Evolutionary conservation across 2,888 invertebrate species (phyloP), one percentile per base, ranked within the genome.

Genomic region (Girardia tigrina): DNA sequence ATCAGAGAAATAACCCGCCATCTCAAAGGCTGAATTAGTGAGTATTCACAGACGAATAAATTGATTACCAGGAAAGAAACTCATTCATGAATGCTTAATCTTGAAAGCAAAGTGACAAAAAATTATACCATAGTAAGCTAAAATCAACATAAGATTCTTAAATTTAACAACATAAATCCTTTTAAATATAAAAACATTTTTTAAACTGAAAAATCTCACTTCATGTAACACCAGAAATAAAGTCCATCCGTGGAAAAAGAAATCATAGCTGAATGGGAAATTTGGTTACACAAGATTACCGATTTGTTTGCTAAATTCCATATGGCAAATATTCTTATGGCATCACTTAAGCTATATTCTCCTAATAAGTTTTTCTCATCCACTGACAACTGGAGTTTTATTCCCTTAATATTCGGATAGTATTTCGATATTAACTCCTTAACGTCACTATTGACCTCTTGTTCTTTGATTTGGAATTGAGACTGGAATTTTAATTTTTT

Each of bases 321-420:
- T 1, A 75, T 56, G 16, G 27, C 8, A 28, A 28, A 20, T 23
- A 77, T 20, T 1, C 20, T 28, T 16, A 36, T 75, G 14, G 75
- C 36, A 26, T 75, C 76, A 28, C 29, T 76, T 23, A 75, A 42
- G 42, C 76, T 75, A 74, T 76, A 75, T 26, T 75, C 76, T 76
- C 36, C 75, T 27, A 75, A 76, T 2, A 75, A n/a, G 28, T 29
- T 29, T 28, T 75, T 75, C 26, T 75, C 76, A 75, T 75, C 76
- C 27, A 36, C 75, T 2, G 76, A 75, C 20, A 75, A n/a, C 20
- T 42, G 23, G 20, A 75, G 76, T 26, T 29, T 36, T 6, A 27
- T 56, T 20, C 76, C 76, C 16, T 23, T n/a, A 8, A 56, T 75
- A 26, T 36, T 75, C 1, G 76, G 42, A n/a, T 20, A 26, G 28